Percentiles rank a stretch among this genome's conserved stretches.
Conservation (phyloP, 2,888 invertebrate genomes). For the Andricus quercusramuli region DNA sequence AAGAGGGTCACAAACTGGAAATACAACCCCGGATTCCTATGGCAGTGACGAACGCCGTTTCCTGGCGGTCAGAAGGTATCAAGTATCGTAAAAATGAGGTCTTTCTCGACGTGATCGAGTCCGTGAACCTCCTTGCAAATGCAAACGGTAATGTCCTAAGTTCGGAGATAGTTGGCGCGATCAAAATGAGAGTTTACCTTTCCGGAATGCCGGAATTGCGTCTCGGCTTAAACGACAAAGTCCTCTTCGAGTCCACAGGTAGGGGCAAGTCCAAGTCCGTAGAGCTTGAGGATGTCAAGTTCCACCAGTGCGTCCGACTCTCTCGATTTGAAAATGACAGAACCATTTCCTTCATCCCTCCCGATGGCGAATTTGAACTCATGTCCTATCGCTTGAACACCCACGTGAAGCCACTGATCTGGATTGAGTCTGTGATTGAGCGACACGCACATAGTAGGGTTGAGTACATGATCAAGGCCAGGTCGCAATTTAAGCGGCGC, state of each 20-base stretch:
- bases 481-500: slow-evolving; percentile 97
- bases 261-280: slow-evolving; percentile 98
- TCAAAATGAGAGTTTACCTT: slow-evolving; percentile 98
- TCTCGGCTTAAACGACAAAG: slow-evolving; percentile 97
- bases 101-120: slow-evolving; percentile 99
- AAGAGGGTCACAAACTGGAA: slow-evolving; percentile 98
- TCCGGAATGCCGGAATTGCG: slow-evolving; percentile 99
- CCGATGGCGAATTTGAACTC: slow-evolving; percentile 99
- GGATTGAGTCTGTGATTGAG: slow-evolving; percentile 99
- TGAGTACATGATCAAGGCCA: slow-evolving; percentile 99
- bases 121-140: slow-evolving; percentile 96
- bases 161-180: slow-evolving; percentile 98
- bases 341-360: slow-evolving; percentile 98
- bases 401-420: slow-evolving; percentile 97
- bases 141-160: slow-evolving; percentile 97
- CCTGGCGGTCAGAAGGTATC: slow-evolving; percentile 98
- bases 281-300: slow-evolving; percentile 98
- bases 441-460: slow-evolving; percentile 98
- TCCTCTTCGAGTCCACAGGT: slow-evolving; percentile 98
- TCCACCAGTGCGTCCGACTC: slow-evolving; percentile 98
- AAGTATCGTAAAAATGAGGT: slow-evolving; percentile 99
- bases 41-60: slow-evolving; percentile 99
- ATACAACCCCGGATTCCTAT: slow-evolving; percentile 97
- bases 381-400: slow-evolving; percentile 99
- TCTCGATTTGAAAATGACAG: slow-evolving; percentile 99